A percentile compares a stretch with the other conserved stretches of the same genome.
These are phyloP conservation scores for Aphaenogaster rudis DNA, from an alignment of 1,140 invertebrate genomes.

Conservation along the genomic window DNA sequence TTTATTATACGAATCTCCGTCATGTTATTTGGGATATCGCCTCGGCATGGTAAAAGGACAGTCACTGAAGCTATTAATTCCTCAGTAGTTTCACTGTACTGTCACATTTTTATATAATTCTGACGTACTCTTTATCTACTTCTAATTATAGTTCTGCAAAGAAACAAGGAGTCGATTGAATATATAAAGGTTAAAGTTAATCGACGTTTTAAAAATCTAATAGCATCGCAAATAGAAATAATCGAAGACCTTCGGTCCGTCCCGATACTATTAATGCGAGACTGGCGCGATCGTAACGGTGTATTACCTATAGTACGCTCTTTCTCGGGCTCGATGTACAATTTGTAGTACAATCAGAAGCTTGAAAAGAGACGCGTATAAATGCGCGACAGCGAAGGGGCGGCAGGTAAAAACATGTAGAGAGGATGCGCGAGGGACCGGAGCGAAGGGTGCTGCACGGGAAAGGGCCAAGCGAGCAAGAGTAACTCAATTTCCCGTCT, in stretches of 20 bases:
- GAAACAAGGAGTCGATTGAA: constrained; percentile 22
- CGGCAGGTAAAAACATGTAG: constrained; percentile 23
- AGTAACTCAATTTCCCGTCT: constrained; percentile 81
- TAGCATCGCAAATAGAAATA: constrained; percentile 39
- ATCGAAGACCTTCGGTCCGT: background rate
- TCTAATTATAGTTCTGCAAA: constrained; percentile 34
- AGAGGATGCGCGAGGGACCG: constrained; percentile 15
- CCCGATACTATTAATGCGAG: constrained; percentile 20
- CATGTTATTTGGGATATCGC: constrained; percentile 36
- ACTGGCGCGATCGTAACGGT: background rate
- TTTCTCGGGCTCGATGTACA: background rate
- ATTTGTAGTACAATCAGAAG: constrained; percentile 13
- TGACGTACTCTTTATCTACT: background rate
- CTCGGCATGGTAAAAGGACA: background rate
- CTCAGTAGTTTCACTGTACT: background rate
- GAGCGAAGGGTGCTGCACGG: constrained; percentile 6
- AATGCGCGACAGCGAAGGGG: constrained; percentile 18
- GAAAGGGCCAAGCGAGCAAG: constrained; percentile 71
- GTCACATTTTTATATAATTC: constrained; percentile 26
- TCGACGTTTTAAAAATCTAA: constrained; percentile 47
- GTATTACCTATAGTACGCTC: background rate
- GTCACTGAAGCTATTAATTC: background rate
- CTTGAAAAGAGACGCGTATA: constrained; percentile 20
- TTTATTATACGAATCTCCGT: constrained; percentile 56
- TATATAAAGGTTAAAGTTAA: constrained; percentile 54